phyloP scores from a whole-genome alignment of 2,113 vertebrate species.

The Lepisosteus osseus region DNA sequence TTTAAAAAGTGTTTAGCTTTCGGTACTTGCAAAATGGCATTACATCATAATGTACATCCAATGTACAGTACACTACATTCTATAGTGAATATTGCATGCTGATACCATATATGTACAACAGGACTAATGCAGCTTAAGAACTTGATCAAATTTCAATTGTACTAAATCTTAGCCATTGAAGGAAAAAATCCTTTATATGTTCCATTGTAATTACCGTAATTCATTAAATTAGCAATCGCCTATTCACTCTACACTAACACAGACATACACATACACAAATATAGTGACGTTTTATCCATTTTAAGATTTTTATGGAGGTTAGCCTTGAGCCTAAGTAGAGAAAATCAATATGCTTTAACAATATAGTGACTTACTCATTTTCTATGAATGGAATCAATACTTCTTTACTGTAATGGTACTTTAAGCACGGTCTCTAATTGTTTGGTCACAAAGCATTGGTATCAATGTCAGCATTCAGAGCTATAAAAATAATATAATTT shows the following conservation, averaged over 20 bases:
- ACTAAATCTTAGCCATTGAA: constrained; percentile 4
- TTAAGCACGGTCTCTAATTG: constrained; percentile 1
- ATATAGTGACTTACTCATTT: constrained; percentile 16
- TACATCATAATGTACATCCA: no score
- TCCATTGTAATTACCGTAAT: not conserved
- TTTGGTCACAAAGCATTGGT: not conserved
- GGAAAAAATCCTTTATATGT: constrained; percentile 25
- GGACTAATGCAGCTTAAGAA: no score
- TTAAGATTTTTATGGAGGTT: not conserved
- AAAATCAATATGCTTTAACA: constrained; percentile 27
- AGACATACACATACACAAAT: not conserved
- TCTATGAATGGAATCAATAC: constrained; percentile 27
- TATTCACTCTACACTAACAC: not conserved
- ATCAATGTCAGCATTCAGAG: not conserved
- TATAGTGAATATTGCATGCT: no score
- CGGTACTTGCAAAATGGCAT: no score
- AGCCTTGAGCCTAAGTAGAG: not conserved
- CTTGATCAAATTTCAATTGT: no score
- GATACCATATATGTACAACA: no score
- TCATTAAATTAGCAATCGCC: not conserved
- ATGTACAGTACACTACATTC: no score
- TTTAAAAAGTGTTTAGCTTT: no score
- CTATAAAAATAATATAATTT: constrained; percentile 3
- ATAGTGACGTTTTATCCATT: not conserved
- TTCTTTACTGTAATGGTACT: constrained; percentile 11